Evolutionary conservation across 2,113 vertebrate species (phyloP), one percentile per base, ranked within the genome.

Genomic region (Ivindomyrus marchei): DNA sequence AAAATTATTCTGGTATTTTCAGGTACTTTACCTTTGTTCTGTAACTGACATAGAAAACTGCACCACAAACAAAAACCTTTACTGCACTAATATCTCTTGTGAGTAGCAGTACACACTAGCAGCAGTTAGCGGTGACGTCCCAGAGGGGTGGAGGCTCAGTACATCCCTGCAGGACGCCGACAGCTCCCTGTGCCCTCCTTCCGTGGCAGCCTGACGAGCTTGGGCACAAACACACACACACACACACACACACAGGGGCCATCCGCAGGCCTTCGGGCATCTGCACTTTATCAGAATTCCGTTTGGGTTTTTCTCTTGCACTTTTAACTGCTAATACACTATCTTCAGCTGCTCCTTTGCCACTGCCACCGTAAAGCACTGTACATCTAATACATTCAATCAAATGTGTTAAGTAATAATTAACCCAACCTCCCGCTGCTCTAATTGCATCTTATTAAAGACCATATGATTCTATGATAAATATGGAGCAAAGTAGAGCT

Each of bases 391-490:
- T 94, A 94, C 92, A 93, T 93, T 95, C 95, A 95, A 95, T 96
- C 95, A 96, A 96, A 96, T 94, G 93, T 96, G 95, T 96, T 95
- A 92, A 94, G 92, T 95, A 95, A 96, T 96, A 96, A 96, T 96
- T 96, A 96, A 96, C 95, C 93, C 93, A 91, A 91, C 93, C 95
- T 94, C 95, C 95, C 92, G 93, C 95, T 93, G 91, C 93, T 96
- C 94, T 96, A 96, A 96, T 96, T 96, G 95, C 93, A 93, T 94
- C 94, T 95, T 96, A 96, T 96, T 96, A 96, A 95, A 95, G 92
- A 91, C 88, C 93, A 92, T 92, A 93, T 95, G 94, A 95, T 95
- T 94, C 93, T 94, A 94, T 95, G 94, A 95, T 95, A 95, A 95
- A 96, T 93, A 94, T 91, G 15, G 52, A 85, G 89, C 90, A 90